Evolutionary conservation across 2,888 invertebrate species (phyloP).

Genomic region (Amphiduros pacificus): DNA sequence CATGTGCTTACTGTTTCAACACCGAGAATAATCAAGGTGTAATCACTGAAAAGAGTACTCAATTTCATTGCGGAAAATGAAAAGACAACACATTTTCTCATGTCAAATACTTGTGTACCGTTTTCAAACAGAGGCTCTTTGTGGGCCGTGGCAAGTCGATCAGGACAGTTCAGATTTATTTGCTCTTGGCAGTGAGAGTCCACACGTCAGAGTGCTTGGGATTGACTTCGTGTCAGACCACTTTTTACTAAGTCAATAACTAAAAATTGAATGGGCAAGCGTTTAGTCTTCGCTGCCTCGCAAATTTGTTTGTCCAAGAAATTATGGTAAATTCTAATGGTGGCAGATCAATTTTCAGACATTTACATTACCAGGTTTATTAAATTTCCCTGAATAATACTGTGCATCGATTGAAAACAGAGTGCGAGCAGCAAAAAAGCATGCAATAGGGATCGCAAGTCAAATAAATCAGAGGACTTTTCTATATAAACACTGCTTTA

Average conservation of each 20-base stretch:
- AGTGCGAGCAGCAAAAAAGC: neutral
- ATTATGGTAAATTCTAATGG: conserved; percentile 7
- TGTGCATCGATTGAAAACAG: neutral
- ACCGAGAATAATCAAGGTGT: neutral
- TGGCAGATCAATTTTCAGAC: neutral
- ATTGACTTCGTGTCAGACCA: no score
- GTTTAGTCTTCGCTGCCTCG: neutral
- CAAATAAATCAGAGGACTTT: neutral
- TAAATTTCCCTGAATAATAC: conserved; percentile 1
- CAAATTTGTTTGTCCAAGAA: conserved; percentile 7
- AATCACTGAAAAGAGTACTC: neutral
- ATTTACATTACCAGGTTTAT: neutral
- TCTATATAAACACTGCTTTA: neutral
- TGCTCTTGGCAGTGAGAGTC: no score
- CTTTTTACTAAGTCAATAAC: no score
- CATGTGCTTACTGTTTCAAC: neutral
- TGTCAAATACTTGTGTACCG: neutral
- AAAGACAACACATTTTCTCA: conserved; percentile 4
- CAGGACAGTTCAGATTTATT: no score
- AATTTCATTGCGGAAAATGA: conserved; percentile 1
- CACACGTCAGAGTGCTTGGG: no score
- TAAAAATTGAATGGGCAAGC: no score
- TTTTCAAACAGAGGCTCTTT: neutral
- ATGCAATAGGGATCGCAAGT: neutral
- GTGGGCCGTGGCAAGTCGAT: no score